Evolutionary conservation across 2,888 invertebrate genomes (phyloP).

Genomic region (Macaria notata): DNA sequence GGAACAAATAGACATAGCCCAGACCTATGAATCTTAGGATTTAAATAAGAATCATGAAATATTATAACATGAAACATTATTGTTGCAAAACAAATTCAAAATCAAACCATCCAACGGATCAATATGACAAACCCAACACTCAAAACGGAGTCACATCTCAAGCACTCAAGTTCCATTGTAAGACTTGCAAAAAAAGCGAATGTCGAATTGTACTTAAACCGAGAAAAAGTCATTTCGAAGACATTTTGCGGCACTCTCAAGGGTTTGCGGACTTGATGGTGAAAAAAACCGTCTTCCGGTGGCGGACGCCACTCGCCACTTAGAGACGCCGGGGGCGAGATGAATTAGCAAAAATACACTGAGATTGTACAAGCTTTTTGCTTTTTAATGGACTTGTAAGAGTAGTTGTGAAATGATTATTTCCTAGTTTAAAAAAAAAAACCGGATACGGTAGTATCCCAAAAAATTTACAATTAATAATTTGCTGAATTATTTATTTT

Average conservation of each 20-base stretch:
- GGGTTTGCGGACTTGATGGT: slow-evolving; percentile 67
- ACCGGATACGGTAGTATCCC: too few species aligned
- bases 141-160: slow-evolving; percentile 1
- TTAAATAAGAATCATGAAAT: too few species aligned
- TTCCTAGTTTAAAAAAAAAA: too few species aligned
- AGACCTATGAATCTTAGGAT: too few species aligned
- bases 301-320: slow-evolving; percentile 53
- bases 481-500: too few species aligned
- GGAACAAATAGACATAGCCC: too few species aligned
- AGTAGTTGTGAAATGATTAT: too few species aligned
- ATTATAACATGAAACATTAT: too few species aligned
- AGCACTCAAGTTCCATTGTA: slow-evolving; percentile 9
- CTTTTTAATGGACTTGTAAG: slow-evolving; percentile 8
- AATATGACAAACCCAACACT: slow-evolving; percentile 1
- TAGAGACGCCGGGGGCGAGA: slow-evolving; percentile 56
- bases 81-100: too few species aligned
- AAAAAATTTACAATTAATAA: too few species aligned
- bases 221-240: slow-evolving; percentile 71
- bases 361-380: slow-evolving; percentile 34
- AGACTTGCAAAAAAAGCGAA: slow-evolving; percentile 39
- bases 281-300: slow-evolving; percentile 72
- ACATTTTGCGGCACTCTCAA: slow-evolving; percentile 74
- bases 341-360: slow-evolving; percentile 56
- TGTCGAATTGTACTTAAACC: slow-evolving; percentile 68
- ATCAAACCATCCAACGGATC: too few species aligned